Evolutionary conservation across 2,888 invertebrate species (phyloP).

Genomic region (Aricia artaxerxes): DNA sequence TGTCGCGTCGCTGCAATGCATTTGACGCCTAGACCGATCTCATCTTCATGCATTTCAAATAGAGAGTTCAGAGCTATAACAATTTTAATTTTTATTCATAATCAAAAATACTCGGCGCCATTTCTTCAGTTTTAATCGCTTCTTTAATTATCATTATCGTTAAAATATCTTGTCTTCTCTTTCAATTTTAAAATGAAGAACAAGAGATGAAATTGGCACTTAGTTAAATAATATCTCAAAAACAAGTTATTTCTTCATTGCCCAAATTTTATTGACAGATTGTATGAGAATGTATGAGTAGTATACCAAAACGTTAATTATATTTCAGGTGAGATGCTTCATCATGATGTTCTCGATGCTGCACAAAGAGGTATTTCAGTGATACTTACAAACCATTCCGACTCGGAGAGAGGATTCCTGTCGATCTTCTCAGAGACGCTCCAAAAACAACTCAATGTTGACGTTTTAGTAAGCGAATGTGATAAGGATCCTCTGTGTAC

Average conservation of each 20-base stretch:
- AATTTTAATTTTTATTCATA: too few relatives aligned
- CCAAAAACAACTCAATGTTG: constrained; percentile 65
- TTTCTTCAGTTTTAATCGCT: too few relatives aligned
- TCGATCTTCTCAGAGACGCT: constrained; percentile 75
- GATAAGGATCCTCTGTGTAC: constrained; percentile 90
- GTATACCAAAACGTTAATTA: not conserved
- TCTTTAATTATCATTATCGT: too few relatives aligned
- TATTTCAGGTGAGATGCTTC: constrained; percentile 90
- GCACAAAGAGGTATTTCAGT: constrained; percentile 89
- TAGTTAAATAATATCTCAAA: too few relatives aligned
- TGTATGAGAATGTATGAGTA: not conserved
- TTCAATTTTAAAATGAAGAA: too few relatives aligned
- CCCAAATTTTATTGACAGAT: too few relatives aligned
- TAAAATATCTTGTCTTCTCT: too few relatives aligned
- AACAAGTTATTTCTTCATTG: too few relatives aligned
- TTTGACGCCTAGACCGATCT: not conserved
- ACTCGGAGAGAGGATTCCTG: constrained; percentile 95
- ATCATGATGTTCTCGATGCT: constrained; percentile 95
- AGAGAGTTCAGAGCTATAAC: too few relatives aligned
- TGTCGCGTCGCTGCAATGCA: too few relatives aligned
- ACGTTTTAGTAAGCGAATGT: constrained; percentile 84
- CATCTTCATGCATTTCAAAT: not conserved
- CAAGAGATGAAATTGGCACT: too few relatives aligned
- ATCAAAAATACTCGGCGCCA: too few relatives aligned
- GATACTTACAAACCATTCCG: constrained; percentile 94